A percentile compares a stretch with the other conserved stretches of the same genome.
These are phyloP conservation scores for Cherax quadricarinatus DNA, from an alignment of 1,140 invertebrate genomes.

Conservation along the genomic window DNA sequence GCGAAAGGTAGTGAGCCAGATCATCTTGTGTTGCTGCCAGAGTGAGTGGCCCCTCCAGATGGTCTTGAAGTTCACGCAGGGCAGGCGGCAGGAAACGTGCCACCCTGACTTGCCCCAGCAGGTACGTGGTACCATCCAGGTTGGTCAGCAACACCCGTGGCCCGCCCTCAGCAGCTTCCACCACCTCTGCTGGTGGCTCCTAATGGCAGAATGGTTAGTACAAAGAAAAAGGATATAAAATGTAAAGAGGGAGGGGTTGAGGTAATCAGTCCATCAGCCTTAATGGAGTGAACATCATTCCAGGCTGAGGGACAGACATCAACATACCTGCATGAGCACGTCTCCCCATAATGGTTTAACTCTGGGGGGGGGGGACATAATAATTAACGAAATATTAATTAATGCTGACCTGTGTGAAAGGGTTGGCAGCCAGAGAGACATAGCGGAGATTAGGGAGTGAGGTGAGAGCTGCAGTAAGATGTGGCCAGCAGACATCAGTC, in stretches of 20 bases:
- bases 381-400: no score
- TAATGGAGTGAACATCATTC: no score
- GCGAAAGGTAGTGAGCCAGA: slow-evolving; percentile 22
- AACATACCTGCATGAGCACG: no score
- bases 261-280: no score
- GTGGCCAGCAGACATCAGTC: slow-evolving; percentile 32
- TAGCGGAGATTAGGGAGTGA: slow-evolving; percentile 1
- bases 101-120: slow-evolving; percentile 24
- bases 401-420: slow-evolving; percentile 26
- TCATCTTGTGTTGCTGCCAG: slow-evolving; percentile 29
- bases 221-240: no score
- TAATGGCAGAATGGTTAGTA: not conserved
- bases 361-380: no score
- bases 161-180: slow-evolving; percentile 3
- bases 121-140: slow-evolving; percentile 51
- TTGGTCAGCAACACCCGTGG: slow-evolving; percentile 40
- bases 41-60: slow-evolving; percentile 5
- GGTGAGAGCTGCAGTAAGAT: not conserved
- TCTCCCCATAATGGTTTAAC: no score
- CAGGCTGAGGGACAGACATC: no score
- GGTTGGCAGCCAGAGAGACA: slow-evolving; percentile 44
- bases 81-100: not conserved
- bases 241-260: no score
- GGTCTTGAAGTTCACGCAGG: not conserved
- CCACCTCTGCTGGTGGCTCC: slow-evolving; percentile 22